phyloP scores from a whole-genome alignment of 2,113 vertebrate species.

The Mesembrinibis cayennensis region DNA sequence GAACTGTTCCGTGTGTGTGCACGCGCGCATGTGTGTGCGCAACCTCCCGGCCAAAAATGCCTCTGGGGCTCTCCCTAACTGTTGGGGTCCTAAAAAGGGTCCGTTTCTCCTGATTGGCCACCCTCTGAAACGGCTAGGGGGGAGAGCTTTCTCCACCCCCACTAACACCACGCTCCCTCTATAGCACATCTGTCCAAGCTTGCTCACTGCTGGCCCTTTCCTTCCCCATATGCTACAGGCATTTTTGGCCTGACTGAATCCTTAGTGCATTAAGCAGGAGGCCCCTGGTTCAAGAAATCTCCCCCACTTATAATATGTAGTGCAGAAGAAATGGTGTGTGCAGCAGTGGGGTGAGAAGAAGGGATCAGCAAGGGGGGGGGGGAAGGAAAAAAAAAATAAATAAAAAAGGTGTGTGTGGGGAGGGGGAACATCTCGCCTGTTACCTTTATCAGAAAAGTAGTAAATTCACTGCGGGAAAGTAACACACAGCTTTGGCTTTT shows the following conservation, averaged over 20 bases:
- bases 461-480: background rate
- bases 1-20: constrained; percentile 60
- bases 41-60: constrained; percentile 54
- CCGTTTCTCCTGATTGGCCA: constrained; percentile 46
- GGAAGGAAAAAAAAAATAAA: no score
- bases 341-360: background rate
- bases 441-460: background rate
- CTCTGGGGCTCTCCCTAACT: constrained; percentile 67
- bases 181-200: constrained; percentile 68
- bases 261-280: constrained; percentile 57
- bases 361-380: background rate
- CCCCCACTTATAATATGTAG: constrained; percentile 11
- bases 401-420: background rate
- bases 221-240: constrained; percentile 64
- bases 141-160: constrained; percentile 37
- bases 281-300: constrained; percentile 51
- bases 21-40: background rate
- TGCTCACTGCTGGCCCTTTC: constrained; percentile 51
- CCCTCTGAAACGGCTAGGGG: background rate
- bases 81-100: constrained; percentile 70
- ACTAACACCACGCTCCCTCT: constrained; percentile 44
- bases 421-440: background rate
- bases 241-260: constrained; percentile 62
- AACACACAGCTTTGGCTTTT: constrained; percentile 13
- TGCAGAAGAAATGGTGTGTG: constrained; percentile 22